Percentiles rank a stretch among this genome's conserved stretches.
Evolutionary conservation across 2,797 vertebrate species (phyloP).

Genomic region (Anas georgica): DNA sequence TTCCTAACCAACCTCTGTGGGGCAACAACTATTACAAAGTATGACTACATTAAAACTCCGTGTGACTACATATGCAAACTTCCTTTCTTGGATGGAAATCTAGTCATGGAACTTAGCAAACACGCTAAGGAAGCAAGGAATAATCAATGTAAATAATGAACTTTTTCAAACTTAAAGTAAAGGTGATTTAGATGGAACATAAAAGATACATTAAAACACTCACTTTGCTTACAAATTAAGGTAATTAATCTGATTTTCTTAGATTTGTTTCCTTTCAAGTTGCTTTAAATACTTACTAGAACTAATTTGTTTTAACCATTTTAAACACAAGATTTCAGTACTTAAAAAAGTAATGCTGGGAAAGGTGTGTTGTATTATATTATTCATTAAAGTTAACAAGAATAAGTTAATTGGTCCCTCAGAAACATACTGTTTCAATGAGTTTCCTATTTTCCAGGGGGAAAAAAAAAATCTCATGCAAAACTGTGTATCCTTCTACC

Average conservation of each 20-base stretch:
- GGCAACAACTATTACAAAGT: slow-evolving; percentile 4
- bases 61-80: not conserved
- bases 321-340: not conserved
- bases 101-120: slow-evolving; percentile 37
- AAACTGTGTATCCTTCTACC: slow-evolving; percentile 18
- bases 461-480: not conserved
- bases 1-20: slow-evolving; percentile 4
- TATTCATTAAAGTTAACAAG: not conserved
- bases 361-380: not conserved
- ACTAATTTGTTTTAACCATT: not conserved
- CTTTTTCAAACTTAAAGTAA: not conserved
- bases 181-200: not conserved
- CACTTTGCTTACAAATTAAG: not conserved
- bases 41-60: not conserved
- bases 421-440: not conserved
- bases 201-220: not conserved
- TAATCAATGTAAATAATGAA: not conserved
- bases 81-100: not conserved
- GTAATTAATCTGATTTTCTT: not conserved
- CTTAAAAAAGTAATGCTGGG: not conserved
- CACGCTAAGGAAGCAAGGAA: not conserved
- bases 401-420: not conserved
- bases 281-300: not conserved
- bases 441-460: not conserved
- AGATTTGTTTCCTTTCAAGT: not conserved